A percentile compares a stretch with the other conserved stretches of the same genome.
Evolutionary conservation across 1,140 invertebrate species (phyloP).

Genomic region (Brachionus rotundiformis): DNA sequence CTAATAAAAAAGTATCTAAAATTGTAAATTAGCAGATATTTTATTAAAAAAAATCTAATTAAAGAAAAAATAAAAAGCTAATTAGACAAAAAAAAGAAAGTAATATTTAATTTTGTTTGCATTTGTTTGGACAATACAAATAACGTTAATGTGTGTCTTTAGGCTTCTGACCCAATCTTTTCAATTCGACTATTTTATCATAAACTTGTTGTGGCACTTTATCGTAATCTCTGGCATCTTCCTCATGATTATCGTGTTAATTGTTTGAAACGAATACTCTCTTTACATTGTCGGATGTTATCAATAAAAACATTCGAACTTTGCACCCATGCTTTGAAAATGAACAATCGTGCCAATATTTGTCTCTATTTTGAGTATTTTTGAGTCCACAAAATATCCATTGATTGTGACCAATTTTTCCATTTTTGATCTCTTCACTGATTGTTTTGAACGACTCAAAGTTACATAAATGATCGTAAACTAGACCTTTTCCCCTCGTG

Average conservation of each 20-base stretch:
- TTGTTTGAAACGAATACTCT: conserved; percentile 3
- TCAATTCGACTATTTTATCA: neutral
- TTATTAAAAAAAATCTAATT: too few species aligned
- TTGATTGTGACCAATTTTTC: conserved; percentile 2
- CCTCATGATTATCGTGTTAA: neutral
- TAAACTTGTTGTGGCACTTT: neutral
- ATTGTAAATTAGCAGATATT: too few species aligned
- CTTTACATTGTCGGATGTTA: conserved; percentile 1
- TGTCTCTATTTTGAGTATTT: neutral
- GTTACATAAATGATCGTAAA: conserved; percentile 2
- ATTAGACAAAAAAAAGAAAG: too few species aligned
- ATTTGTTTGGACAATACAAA: too few species aligned
- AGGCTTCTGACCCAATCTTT: neutral
- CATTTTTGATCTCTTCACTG: neutral
- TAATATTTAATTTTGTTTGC: too few species aligned
- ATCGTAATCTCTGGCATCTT: neutral
- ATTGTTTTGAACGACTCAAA: neutral
- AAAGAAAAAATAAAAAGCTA: too few species aligned
- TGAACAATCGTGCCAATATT: neutral
- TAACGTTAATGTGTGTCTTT: too few species aligned
- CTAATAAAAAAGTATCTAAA: too few species aligned
- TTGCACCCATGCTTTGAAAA: neutral
- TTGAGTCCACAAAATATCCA: neutral
- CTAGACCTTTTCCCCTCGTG: neutral
- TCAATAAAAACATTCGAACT: neutral